phyloP scores from a whole-genome alignment of 2,797 vertebrate genomes.

The Eulemur coronatus region DNA sequence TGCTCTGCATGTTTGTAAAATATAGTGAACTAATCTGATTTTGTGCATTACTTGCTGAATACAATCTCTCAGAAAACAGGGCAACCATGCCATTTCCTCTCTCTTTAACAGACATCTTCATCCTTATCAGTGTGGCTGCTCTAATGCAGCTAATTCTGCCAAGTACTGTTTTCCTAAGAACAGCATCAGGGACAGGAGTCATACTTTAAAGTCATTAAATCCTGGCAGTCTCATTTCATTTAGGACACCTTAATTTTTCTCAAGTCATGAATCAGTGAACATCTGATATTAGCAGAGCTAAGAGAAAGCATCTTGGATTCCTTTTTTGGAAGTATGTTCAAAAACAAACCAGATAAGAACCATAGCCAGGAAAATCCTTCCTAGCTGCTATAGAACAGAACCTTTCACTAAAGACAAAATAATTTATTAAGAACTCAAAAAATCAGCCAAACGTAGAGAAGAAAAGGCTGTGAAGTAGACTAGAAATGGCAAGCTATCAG shows the following conservation, averaged over 20 bases:
- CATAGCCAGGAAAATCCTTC: neutral
- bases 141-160: slow-evolving; percentile 1
- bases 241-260: slow-evolving; percentile 37
- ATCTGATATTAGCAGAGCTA: neutral
- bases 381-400: neutral
- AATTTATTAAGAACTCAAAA: slow-evolving; percentile 35
- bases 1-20: neutral
- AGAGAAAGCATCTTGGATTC: slow-evolving; percentile 40
- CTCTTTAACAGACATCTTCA: neutral
- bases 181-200: neutral
- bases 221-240: neutral
- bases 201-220: slow-evolving; percentile 41
- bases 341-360: slow-evolving; percentile 39
- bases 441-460: neutral
- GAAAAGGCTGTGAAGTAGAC: neutral
- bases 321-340: slow-evolving; percentile 24
- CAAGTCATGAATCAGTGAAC: slow-evolving; percentile 31
- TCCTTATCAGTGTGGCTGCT: neutral
- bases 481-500: neutral
- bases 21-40: neutral
- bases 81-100: neutral
- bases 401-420: slow-evolving; percentile 48
- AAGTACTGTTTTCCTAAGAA: slow-evolving; percentile 9
- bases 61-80: neutral
- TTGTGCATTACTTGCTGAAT: neutral